Conservation (phyloP, 2,888 invertebrate genomes). For the Andrena hattorfiana region DNA sequence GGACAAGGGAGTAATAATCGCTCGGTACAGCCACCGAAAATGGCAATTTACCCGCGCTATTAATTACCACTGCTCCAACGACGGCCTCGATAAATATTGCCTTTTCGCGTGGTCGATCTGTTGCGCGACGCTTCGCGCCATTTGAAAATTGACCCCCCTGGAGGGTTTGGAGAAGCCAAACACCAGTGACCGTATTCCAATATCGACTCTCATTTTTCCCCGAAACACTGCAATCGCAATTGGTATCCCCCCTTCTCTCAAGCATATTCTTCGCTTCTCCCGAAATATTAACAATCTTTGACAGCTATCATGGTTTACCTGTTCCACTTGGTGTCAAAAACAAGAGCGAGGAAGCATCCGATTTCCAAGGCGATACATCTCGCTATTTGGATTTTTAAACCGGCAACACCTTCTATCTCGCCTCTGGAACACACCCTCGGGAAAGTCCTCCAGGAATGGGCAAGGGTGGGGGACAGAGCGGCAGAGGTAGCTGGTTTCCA, state of each 20-base stretch:
- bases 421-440: background rate
- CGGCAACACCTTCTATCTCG: background rate
- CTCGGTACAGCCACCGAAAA: conserved; percentile 43
- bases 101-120: conserved; percentile 21
- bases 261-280: no score
- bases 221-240: no score
- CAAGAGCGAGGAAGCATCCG: no score
- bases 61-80: conserved; percentile 56
- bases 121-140: conserved; percentile 10
- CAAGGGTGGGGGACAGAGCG: background rate
- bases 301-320: no score
- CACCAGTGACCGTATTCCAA: background rate
- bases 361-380: no score
- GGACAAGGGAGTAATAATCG: conserved; percentile 64
- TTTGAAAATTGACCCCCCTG: conserved; percentile 38
- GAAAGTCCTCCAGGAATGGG: background rate
- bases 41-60: conserved; percentile 63
- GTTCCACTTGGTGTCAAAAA: no score
- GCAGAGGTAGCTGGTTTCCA: conserved; percentile 24
- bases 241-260: no score
- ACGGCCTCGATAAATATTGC: conserved; percentile 45
- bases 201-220: no score
- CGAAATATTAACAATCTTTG: no score
- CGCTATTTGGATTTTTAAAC: no score
- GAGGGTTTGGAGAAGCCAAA: background rate